Conservation (phyloP, 2,888 invertebrate genomes). For the Acleris literana region DNA sequence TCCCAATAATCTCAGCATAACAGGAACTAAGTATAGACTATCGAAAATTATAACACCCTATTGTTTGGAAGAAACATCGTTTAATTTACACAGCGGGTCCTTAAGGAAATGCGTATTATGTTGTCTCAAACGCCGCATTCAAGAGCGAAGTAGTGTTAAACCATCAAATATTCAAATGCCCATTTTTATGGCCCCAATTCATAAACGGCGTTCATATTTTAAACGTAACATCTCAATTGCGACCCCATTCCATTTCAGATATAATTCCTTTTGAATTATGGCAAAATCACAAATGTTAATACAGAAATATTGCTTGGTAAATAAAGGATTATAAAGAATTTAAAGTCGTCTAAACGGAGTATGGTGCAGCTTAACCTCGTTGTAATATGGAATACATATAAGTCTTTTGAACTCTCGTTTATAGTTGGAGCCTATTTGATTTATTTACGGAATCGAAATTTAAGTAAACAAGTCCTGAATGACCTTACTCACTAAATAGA, state of each 20-base stretch:
- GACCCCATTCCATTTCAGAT: conserved; percentile 56
- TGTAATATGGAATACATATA: conserved; percentile 26
- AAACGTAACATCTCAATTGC: conserved; percentile 67
- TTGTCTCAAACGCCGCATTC: no score
- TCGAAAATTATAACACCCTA: no score
- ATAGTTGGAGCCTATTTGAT: background rate
- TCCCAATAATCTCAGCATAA: no score
- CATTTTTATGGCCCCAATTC: conserved; percentile 44
- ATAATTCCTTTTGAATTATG: conserved; percentile 76
- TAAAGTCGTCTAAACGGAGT: conserved; percentile 13
- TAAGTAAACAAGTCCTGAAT: no score
- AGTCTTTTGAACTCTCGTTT: conserved; percentile 1
- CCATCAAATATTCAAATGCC: conserved; percentile 7
- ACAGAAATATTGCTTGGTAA: conserved; percentile 69
- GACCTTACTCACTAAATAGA: no score
- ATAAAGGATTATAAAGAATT: conserved; percentile 47
- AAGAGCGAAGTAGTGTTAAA: no score
- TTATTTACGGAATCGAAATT: background rate
- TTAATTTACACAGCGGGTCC: no score
- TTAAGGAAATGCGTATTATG: no score
- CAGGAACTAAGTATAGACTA: no score
- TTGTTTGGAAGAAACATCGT: no score
- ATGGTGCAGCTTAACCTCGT: conserved; percentile 24
- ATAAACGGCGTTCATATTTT: conserved; percentile 60
- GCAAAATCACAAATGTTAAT: conserved; percentile 70